Evolutionary conservation across 2,797 vertebrate species (phyloP), one percentile per base, ranked within the genome.

Genomic region (Stomatorhinus walkeri): DNA sequence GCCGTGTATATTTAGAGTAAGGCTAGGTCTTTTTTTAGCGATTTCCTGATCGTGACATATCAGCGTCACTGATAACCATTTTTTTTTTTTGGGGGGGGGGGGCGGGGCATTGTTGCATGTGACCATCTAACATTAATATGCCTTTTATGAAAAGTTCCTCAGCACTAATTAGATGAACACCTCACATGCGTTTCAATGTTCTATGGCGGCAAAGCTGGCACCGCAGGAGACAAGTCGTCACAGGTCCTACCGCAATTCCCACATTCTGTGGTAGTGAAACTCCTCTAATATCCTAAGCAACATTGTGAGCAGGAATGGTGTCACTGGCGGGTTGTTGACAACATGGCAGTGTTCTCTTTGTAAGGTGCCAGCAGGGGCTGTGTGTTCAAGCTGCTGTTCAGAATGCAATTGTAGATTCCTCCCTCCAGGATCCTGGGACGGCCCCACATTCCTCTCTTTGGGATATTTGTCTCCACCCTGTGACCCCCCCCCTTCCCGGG

Each of bases 381-480:
- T 87, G 86, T 64, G 36, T 46, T 64, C 86, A 86, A 54, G 48
- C 84, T 86, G 84, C 48, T 86, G 48, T 54, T 54, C 22, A 40
- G 40, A 87, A 64, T 46, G 56, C 36, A 16, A 19, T 14, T 32
- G 59, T 46, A 43, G 54, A 87, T 87, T 87, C 86, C 86, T 48
- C 32, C 32, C 54, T 36, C 54, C 54, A 22, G 86, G 86, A 87
- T 48, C 0, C 56, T 0, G 1, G 22, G 48, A 4, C 16, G 12
- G 36, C 16, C 36, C 19, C 28, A 16, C 52, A 87, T 61, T 59
- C 84, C 49, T 85, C 43, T 22, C 81, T 48, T 54, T 36, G 19
- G 48, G 85, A n/a, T 56, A 32, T 54, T 28, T 54, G 24, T 16
- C 84, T n/a, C 84, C 22, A 51, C 46, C 8, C 46, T 22, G 40